phyloP scores from a whole-genome alignment of 2,113 vertebrate genomes.

The Papio anubis region DNA sequence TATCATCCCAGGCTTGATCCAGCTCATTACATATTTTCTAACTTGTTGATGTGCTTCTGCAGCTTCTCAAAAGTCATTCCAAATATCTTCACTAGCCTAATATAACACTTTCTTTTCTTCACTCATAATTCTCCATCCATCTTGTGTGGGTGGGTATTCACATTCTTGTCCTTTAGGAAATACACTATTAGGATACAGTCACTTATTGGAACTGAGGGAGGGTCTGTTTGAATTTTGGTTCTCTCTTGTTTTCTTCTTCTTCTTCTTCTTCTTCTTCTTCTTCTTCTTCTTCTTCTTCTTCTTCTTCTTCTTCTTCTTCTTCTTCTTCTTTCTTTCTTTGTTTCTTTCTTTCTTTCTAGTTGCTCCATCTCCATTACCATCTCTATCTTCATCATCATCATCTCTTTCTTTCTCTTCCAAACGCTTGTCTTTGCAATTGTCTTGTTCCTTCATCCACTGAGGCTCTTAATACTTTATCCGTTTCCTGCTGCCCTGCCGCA shows the following conservation, averaged over 20 bases:
- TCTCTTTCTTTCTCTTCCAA: slow-evolving; percentile 92
- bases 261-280: too few species aligned
- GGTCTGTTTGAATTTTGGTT: neutral
- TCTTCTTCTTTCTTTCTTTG: neutral
- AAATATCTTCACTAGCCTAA: slow-evolving; percentile 95
- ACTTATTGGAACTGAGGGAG: neutral
- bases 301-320: neutral
- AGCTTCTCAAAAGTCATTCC: slow-evolving; percentile 97
- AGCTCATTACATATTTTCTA: slow-evolving; percentile 94
- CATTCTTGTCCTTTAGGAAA: neutral
- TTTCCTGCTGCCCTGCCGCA: slow-evolving; percentile 86
- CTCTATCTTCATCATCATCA: slow-evolving; percentile 90
- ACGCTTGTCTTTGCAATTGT: slow-evolving; percentile 92
- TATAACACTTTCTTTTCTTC: slow-evolving; percentile 96
- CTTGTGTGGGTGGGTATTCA: slow-evolving; percentile 68
- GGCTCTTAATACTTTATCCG: slow-evolving; percentile 86
- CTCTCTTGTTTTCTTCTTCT: neutral
- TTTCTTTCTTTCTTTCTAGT: neutral
- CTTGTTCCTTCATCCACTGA: slow-evolving; percentile 87
- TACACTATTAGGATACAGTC: neutral
- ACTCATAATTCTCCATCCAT: slow-evolving; percentile 91
- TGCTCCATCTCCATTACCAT: neutral
- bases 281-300: too few species aligned
- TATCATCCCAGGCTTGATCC: slow-evolving; percentile 98
- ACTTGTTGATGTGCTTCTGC: slow-evolving; percentile 98